phyloP scores from a whole-genome alignment of 2,888 invertebrate genomes.

The Notodonta ziczac region DNA sequence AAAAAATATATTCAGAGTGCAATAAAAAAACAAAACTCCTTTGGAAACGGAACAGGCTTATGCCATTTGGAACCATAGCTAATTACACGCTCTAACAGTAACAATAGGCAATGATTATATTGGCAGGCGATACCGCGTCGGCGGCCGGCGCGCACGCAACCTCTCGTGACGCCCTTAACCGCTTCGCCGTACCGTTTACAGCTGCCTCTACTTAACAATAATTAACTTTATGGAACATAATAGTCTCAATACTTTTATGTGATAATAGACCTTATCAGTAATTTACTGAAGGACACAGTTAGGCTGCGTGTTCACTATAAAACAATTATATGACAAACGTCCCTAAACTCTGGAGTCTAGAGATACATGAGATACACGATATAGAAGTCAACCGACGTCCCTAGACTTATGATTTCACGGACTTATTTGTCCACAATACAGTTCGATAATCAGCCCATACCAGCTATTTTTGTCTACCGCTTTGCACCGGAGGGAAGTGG shows the following conservation, averaged over 20 bases:
- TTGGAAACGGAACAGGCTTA: conserved; percentile 12
- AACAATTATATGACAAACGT: no score
- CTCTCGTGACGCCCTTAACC: conserved; percentile 59
- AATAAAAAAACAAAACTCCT: not conserved
- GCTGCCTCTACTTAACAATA: conserved; percentile 59
- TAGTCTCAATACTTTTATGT: not conserved
- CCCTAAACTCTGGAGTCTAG: no score
- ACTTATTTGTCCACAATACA: no score
- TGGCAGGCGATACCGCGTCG: conserved; percentile 57
- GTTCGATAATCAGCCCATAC: no score
- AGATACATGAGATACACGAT: no score
- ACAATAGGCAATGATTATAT: conserved; percentile 63
- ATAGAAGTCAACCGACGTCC: no score
- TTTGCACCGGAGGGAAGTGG: no score
- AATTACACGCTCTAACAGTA: conserved; percentile 55
- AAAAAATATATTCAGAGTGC: not conserved
- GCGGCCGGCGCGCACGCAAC: conserved; percentile 64
- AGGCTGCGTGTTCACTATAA: no score
- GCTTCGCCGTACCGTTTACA: conserved; percentile 48
- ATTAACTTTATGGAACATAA: conserved; percentile 46
- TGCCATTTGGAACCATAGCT: conserved; percentile 57
- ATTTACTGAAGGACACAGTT: no score
- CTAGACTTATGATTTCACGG: no score
- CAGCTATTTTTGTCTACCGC: no score
- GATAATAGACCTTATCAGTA: not conserved